phyloP scores from a whole-genome alignment of 2,888 invertebrate genomes.

The Ornithoptera alexandrae region DNA sequence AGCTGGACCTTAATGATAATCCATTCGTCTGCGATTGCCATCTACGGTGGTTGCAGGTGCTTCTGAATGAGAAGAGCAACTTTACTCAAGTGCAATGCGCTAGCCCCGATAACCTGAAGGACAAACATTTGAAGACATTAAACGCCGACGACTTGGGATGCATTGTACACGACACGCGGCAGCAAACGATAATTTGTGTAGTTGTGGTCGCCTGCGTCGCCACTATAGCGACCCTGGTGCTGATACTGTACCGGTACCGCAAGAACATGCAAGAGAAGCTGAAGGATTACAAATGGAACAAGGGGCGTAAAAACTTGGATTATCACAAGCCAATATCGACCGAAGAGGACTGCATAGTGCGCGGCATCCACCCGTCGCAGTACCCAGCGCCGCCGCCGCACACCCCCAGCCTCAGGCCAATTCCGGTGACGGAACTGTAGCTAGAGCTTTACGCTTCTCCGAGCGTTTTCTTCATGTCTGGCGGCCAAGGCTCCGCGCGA shows the following conservation, averaged over 20 bases:
- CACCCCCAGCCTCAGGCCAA: constrained; percentile 81
- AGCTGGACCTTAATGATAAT: constrained; percentile 89
- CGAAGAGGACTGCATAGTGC: constrained; percentile 90
- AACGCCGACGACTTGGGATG: constrained; percentile 90
- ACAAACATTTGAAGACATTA: constrained; percentile 83
- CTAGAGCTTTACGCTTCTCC: constrained; percentile 96
- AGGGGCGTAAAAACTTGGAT: constrained; percentile 90
- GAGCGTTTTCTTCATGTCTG: constrained; percentile 88
- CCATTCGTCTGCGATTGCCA: constrained; percentile 90
- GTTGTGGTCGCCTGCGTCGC: constrained; percentile 87
- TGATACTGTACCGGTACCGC: constrained; percentile 89
- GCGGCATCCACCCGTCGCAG: constrained; percentile 81
- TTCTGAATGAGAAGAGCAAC: constrained; percentile 84
- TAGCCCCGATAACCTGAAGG: constrained; percentile 85
- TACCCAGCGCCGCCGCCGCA: constrained; percentile 75
- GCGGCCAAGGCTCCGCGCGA: constrained; percentile 76
- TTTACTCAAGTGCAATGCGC: constrained; percentile 86
- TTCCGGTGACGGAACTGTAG: constrained; percentile 96
- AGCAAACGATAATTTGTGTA: constrained; percentile 89
- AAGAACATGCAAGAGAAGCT: constrained; percentile 89
- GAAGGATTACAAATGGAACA: constrained; percentile 91
- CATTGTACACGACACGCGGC: constrained; percentile 87
- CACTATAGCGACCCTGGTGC: constrained; percentile 83
- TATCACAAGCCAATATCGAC: constrained; percentile 92
- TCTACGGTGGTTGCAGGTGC: constrained; percentile 87